phyloP scores from a whole-genome alignment of 2,797 vertebrate species.

The Liparis tanakae region DNA sequence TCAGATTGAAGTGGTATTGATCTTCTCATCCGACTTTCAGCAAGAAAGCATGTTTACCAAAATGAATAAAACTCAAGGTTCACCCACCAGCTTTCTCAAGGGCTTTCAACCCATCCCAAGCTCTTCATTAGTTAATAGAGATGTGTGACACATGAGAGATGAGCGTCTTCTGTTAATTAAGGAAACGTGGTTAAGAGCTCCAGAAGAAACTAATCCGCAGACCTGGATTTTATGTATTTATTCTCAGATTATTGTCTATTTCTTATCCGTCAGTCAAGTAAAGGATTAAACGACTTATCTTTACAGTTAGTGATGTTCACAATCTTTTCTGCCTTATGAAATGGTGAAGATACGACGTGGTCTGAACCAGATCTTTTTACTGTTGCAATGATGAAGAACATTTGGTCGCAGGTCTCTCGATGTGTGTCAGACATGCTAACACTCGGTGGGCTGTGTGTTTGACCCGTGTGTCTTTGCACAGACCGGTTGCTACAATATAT shows the following conservation, averaged over 20 bases:
- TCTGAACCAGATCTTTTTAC: not conserved
- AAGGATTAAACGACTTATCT: not conserved
- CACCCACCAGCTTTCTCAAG: not conserved
- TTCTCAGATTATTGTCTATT: not conserved
- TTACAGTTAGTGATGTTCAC: not conserved
- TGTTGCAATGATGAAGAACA: not conserved
- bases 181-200: not conserved
- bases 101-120: not conserved
- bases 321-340: not conserved
- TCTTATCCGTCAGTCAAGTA: not conserved
- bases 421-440: constrained; percentile 41
- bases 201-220: not conserved
- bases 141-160: not conserved
- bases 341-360: not conserved
- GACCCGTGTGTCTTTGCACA: constrained; percentile 35
- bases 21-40: not conserved
- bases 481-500: constrained; percentile 41
- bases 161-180: not conserved
- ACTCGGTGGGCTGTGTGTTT: constrained; percentile 32
- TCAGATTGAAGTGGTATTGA: not conserved
- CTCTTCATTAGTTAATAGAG: not conserved
- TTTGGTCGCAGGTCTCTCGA: constrained; percentile 36
- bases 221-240: not conserved
- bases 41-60: not conserved
- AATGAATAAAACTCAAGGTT: not conserved